Conservation (phyloP, 1,140 invertebrate species). For the Macrobrachium rosenbergii region DNA sequence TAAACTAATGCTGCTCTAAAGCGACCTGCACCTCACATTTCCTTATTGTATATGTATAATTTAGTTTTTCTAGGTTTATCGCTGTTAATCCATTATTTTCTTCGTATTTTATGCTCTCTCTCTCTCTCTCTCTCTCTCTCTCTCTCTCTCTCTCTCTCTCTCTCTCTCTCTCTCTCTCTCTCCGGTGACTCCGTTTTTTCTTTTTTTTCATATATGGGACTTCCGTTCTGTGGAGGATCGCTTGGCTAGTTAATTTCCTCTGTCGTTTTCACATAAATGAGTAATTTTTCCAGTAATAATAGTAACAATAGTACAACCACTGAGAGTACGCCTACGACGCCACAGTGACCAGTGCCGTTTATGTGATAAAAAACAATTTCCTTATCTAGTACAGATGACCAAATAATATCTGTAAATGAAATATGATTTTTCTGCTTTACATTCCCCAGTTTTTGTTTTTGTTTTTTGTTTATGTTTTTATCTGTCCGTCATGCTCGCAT, state of each 20-base stretch:
- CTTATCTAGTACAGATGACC: too few species aligned
- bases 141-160: constrained; percentile 34
- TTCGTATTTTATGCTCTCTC: neutral
- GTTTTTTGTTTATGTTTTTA: too few species aligned
- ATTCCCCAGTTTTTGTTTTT: too few species aligned
- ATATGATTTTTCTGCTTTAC: neutral
- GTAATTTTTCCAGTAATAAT: too few species aligned
- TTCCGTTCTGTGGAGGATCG: neutral
- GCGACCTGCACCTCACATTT: neutral
- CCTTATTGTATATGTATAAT: neutral
- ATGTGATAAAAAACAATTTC: too few species aligned
- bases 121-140: constrained; percentile 12
- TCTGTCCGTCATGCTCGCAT: neutral
- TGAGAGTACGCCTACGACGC: too few species aligned
- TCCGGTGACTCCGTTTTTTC: too few species aligned
- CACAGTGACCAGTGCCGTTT: too few species aligned
- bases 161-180: constrained; percentile 32
- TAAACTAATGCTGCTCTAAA: too few species aligned
- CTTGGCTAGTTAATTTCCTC: neutral
- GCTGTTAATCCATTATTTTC: neutral
- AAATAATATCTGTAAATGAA: too few species aligned
- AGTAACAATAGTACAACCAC: too few species aligned
- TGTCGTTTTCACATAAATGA: neutral
- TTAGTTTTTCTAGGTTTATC: neutral
- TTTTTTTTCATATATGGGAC: neutral